Percentiles rank a stretch among this genome's conserved stretches.
Conservation (phyloP, 2,797 vertebrate genomes). For the Selene dorsalis region DNA sequence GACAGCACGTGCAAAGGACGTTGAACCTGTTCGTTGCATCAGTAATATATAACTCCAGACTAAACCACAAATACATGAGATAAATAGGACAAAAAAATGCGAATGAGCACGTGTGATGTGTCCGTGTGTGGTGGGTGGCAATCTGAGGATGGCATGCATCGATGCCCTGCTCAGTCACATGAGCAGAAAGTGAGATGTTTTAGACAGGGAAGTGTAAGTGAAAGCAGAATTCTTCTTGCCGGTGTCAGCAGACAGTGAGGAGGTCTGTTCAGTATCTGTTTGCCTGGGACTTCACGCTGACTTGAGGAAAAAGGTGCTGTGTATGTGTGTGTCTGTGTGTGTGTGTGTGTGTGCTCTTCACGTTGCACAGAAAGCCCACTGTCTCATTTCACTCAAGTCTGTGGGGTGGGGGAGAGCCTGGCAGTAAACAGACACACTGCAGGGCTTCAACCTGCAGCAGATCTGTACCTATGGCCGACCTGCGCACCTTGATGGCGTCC, state of each 20-base stretch:
- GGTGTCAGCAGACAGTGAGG: conserved; percentile 21
- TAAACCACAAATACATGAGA: background rate
- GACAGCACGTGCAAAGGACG: conserved; percentile 29
- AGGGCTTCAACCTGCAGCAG: conserved; percentile 28
- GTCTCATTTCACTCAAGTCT: conserved; percentile 43
- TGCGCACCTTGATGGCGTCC: background rate
- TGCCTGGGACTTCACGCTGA: conserved; percentile 45
- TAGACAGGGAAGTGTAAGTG: conserved; percentile 39
- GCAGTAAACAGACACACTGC: conserved; percentile 28
- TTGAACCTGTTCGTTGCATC: conserved; percentile 23
- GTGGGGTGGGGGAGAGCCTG: conserved; percentile 31
- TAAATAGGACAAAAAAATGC: background rate
- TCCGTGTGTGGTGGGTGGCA: background rate
- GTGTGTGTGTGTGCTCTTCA: conserved; percentile 17
- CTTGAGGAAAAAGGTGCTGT: conserved; percentile 33
- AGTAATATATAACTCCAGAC: background rate
- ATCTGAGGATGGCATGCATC: background rate
- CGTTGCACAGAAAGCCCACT: conserved; percentile 65
- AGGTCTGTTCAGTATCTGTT: conserved; percentile 16
- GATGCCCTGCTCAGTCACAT: conserved; percentile 26
- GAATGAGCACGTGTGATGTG: background rate
- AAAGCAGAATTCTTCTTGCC: conserved; percentile 40
- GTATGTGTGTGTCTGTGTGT: conserved; percentile 9
- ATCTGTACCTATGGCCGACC: background rate
- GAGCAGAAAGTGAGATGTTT: conserved; percentile 25